phyloP scores from a whole-genome alignment of 2,113 vertebrate genomes.

The Bubo blakistoni region DNA sequence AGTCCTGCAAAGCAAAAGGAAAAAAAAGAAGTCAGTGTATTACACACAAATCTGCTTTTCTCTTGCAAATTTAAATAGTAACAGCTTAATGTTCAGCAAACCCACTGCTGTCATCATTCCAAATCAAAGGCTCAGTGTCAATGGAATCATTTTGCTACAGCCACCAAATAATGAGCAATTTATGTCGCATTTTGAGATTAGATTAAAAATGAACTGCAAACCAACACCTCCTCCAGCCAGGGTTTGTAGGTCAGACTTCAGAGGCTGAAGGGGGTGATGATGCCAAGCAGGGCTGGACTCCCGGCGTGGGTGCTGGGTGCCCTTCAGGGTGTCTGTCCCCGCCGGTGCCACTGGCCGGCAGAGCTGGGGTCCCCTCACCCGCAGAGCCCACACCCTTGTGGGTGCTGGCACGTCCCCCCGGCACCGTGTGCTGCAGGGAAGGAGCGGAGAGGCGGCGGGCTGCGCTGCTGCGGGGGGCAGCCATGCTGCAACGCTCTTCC shows the following conservation, averaged over 20 bases:
- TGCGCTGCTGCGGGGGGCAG: not conserved
- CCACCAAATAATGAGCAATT: not conserved
- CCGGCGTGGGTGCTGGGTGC: not conserved
- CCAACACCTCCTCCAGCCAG: fast-evolving
- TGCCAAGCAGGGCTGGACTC: not conserved
- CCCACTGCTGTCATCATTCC: not conserved
- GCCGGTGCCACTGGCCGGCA: not conserved
- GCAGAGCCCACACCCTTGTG: not conserved
- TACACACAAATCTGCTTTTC: conserved; percentile 11
- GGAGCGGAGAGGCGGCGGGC: not conserved
- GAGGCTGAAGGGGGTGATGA: fast-evolving
- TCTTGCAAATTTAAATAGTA: not conserved
- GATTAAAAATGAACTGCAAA: not conserved
- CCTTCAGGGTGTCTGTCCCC: not conserved
- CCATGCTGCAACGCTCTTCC: not conserved
- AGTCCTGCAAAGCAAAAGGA: not conserved
- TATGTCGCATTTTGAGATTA: not conserved
- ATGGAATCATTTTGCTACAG: not conserved
- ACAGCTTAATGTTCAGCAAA: not conserved
- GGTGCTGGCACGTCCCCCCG: not conserved
- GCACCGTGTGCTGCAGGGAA: not conserved
- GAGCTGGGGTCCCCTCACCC: too few species aligned
- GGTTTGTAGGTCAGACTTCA: fast-evolving
- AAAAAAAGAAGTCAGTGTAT: not conserved
- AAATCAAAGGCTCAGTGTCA: conserved; percentile 5